A percentile compares a stretch with the other conserved stretches of the same genome.
These are phyloP conservation scores for Thaleichthys pacificus DNA, from an alignment of 2,797 vertebrate genomes.

Conservation along the genomic window DNA sequence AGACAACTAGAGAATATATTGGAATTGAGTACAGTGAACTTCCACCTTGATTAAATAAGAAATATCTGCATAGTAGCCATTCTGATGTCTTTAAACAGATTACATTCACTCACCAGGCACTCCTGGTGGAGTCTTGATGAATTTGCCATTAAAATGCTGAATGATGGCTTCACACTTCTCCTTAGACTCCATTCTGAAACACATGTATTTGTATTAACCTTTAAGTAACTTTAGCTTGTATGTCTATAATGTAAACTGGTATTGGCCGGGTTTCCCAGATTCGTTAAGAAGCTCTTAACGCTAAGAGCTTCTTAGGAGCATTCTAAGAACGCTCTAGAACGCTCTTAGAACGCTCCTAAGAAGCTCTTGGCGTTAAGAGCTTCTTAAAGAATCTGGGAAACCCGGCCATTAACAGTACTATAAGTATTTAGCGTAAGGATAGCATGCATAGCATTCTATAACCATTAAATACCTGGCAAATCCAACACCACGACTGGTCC, in stretches of 20 bases:
- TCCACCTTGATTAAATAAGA: background rate
- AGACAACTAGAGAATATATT: background rate
- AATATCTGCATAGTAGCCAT: background rate
- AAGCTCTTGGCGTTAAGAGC: no score
- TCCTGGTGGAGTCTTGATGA: constrained; percentile 92
- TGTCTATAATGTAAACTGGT: no score
- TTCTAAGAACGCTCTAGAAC: no score
- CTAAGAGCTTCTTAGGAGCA: no score
- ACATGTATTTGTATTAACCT: constrained; percentile 4
- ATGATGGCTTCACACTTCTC: constrained; percentile 97
- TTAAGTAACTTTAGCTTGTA: no score
- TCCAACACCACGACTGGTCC: constrained; percentile 92
- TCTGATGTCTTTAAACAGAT: background rate
- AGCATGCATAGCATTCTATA: constrained; percentile 80
- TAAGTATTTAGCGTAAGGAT: constrained; percentile 44
- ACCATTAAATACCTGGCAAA: constrained; percentile 88
- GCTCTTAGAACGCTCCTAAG: no score
- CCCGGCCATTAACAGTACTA: background rate
- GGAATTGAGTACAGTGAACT: background rate
- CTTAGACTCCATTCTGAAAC: constrained; percentile 91
- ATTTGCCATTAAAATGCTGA: constrained; percentile 96
- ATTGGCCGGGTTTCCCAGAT: no score
- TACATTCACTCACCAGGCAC: constrained; percentile 79
- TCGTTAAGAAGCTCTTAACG: no score
- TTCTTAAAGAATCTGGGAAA: no score